Base-by-base conservation (phyloP, 2,113 vertebrate genomes). In the Malurus alboscapulatus region DNA sequence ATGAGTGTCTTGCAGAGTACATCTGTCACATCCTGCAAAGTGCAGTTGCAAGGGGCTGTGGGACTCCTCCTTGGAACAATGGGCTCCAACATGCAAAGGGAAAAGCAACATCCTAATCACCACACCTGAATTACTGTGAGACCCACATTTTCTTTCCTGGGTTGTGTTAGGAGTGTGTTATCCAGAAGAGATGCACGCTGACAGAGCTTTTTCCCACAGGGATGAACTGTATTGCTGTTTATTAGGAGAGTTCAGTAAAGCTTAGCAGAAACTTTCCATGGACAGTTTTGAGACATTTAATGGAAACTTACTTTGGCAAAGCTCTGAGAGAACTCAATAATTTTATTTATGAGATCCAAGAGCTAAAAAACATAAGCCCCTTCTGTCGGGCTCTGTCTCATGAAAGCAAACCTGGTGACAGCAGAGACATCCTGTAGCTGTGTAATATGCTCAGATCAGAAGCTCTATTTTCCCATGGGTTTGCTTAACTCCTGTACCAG, bases 281-380 rank as follows among this genome's bases (percentile, higher is more conserved):
- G 83, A 19, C 55, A 24, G 10, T 82, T 82, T 63, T 12, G 59
- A 88, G 59, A 30, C 74, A 83, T 90, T 63, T 40, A 87, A 84
- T 87, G 75, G 80, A 94, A 95, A 83, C 66, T 55, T 59, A 38
- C 26, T 93, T 90, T 92, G 88, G 67, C 92, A 95, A 68, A 89
- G 40, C 69, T 92, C 71, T 90, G 69, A 72, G 82, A 91, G 36
- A 51, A 58, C 47, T 81, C 42, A 25, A 2, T 93, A 80, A 58
- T 87, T 67, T 89, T 73, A 73, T 13, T 72, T 77, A 44, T 50
- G 58, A 84, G 73, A 84, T 90, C 61, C 2, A 29, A 87, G 51
- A 86, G 25, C 57, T 80, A 45, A 79, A 51, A 84, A 94, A 57
- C 71, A 68, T 79, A 78, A 78, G 74, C 2, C 12, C 8, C 16